Conservation (phyloP, 2,888 invertebrate species). For the Spialia ferax region DNA sequence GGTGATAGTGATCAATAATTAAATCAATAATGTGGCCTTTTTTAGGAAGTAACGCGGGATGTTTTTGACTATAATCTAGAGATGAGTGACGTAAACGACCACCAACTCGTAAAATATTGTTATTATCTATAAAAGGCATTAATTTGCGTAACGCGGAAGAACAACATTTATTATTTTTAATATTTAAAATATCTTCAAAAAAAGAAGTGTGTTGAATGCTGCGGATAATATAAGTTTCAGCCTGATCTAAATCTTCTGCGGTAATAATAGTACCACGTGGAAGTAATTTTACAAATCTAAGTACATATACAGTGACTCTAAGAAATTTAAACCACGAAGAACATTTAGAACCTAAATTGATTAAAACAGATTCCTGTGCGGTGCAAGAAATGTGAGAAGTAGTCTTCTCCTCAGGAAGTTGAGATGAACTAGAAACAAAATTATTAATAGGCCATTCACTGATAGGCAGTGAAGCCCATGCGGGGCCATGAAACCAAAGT, state of each 20-base stretch:
- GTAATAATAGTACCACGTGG: not conserved
- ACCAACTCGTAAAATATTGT: constrained; percentile 1
- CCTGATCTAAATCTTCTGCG: constrained; percentile 1
- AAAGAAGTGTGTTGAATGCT: not conserved
- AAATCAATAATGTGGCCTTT: constrained; percentile 7
- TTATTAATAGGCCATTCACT: not conserved
- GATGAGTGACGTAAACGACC: constrained; percentile 1
- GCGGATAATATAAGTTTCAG: constrained; percentile 12
- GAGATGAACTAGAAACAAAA: not conserved
- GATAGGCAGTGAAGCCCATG: constrained; percentile 17
- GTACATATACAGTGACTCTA: constrained; percentile 5
- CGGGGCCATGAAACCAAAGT: constrained; percentile 32
- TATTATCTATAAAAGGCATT: constrained; percentile 2
- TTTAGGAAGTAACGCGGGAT: constrained; percentile 3
- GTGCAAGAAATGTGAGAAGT: not conserved
- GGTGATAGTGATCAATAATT: constrained; percentile 10
- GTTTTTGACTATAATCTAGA: not conserved
- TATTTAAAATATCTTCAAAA: not conserved
- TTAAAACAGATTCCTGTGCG: not conserved
- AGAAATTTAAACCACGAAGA: constrained; percentile 22
- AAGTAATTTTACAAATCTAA: constrained; percentile 11
- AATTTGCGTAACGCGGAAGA: constrained; percentile 13
- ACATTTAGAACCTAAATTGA: not conserved
- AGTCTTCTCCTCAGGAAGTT: not conserved
- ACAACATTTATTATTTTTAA: not conserved